These are phyloP conservation scores for Procambarus clarkii DNA, from an alignment of 1,140 invertebrate genomes.

Conservation along the genomic window DNA sequence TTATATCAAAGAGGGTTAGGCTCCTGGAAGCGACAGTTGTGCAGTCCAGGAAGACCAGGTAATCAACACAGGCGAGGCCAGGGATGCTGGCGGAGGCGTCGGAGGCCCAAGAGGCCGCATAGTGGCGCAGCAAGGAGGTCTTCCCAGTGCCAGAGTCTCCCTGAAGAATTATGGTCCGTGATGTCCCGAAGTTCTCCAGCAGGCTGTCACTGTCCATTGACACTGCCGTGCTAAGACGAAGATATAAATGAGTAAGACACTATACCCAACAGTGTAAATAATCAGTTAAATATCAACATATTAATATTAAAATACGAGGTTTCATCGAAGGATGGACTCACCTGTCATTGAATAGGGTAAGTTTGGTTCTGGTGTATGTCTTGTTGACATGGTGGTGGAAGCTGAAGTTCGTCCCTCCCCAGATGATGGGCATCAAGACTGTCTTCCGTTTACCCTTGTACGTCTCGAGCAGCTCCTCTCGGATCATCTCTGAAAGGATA, in stretches of 20 bases:
- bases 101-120: neutral
- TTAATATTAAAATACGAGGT: neutral
- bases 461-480: neutral
- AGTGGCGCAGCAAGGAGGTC: conserved; percentile 10
- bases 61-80: neutral
- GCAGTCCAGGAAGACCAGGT: conserved; percentile 10
- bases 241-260: neutral
- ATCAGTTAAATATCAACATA: too few species aligned
- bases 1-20: neutral
- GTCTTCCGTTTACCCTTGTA: neutral
- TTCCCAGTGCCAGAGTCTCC: conserved; percentile 19
- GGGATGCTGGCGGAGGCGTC: neutral
- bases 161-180: neutral
- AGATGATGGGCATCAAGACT: neutral
- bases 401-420: neutral
- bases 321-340: neutral
- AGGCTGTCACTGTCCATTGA: neutral
- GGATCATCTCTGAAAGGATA: neutral
- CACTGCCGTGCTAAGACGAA: neutral
- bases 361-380: neutral
- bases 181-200: neutral
- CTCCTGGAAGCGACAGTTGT: neutral
- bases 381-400: neutral
- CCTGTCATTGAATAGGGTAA: neutral
- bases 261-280: too few species aligned